These are phyloP conservation scores for Selenia dentaria DNA, from an alignment of 2,888 invertebrate genomes.

Conservation along the genomic window DNA sequence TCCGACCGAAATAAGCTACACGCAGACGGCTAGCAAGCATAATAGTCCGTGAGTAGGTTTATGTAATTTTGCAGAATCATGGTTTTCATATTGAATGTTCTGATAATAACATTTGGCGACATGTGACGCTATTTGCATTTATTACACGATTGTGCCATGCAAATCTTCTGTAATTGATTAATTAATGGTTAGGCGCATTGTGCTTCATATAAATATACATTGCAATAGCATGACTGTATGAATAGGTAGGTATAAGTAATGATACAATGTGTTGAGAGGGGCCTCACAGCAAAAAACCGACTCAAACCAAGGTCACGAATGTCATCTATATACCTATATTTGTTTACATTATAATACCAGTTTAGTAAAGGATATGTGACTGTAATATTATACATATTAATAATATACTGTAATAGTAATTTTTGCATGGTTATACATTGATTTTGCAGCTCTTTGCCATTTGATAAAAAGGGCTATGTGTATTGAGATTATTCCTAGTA, in stretches of 20 bases:
- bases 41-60: neutral
- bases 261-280: constrained; percentile 2
- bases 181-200: constrained; percentile 4
- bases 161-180: constrained; percentile 41
- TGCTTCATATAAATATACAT: constrained; percentile 19
- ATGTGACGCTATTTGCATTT: constrained; percentile 53
- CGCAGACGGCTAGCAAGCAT: neutral
- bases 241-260: constrained; percentile 1
- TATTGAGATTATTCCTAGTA: too few relatives aligned
- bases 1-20: constrained; percentile 5
- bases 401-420: too few relatives aligned
- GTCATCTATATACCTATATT: constrained; percentile 11
- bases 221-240: neutral
- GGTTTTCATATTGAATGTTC: constrained; percentile 2
- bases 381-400: too few relatives aligned
- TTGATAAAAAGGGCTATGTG: too few relatives aligned
- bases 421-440: too few relatives aligned
- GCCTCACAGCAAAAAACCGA: constrained; percentile 6
- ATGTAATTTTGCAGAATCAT: constrained; percentile 13
- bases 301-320: constrained; percentile 19
- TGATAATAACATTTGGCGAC: constrained; percentile 45
- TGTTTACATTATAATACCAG: constrained; percentile 4
- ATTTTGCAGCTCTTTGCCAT: too few relatives aligned
- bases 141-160: constrained; percentile 40
- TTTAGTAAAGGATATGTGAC: too few relatives aligned